Conservation (phyloP, 2,888 invertebrate species). For the Hemicrepidius hirtus region DNA sequence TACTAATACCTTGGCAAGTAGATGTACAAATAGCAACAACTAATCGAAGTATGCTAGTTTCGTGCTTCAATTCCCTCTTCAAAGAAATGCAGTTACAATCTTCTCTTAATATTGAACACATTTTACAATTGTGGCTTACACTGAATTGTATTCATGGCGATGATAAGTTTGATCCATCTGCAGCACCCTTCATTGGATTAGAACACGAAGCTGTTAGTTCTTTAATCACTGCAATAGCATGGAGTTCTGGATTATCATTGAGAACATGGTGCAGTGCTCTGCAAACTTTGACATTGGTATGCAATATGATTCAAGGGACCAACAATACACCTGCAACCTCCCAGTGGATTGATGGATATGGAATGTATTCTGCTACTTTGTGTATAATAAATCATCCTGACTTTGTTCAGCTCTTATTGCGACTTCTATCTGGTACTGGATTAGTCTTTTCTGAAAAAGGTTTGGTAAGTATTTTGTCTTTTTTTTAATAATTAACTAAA, state of each 20-base stretch:
- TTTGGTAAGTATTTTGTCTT: constrained; percentile 70
- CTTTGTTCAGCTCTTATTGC: constrained; percentile 80
- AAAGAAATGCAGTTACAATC: constrained; percentile 80
- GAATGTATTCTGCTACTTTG: constrained; percentile 77
- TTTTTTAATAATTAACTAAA: neutral
- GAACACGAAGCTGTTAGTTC: constrained; percentile 80
- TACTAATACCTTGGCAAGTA: constrained; percentile 73
- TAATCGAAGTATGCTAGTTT: constrained; percentile 78
- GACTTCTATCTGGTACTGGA: constrained; percentile 81
- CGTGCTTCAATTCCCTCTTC: constrained; percentile 82
- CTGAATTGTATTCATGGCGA: constrained; percentile 77
- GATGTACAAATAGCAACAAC: constrained; percentile 69
- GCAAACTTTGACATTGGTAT: constrained; percentile 83
- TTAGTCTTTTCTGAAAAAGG: constrained; percentile 73
- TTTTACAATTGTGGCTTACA: constrained; percentile 90
- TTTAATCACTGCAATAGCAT: constrained; percentile 79
- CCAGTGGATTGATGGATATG: constrained; percentile 58
- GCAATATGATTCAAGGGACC: constrained; percentile 75
- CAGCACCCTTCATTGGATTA: constrained; percentile 79
- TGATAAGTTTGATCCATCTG: constrained; percentile 75
- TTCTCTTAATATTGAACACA: constrained; percentile 87
- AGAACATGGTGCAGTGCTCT: constrained; percentile 88
- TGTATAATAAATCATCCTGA: constrained; percentile 80
- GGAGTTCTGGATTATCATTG: constrained; percentile 80
- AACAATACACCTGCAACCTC: constrained; percentile 44